Base-by-base conservation (phyloP, 1,140 invertebrate species). In the Antheraea mylitta region DNA sequence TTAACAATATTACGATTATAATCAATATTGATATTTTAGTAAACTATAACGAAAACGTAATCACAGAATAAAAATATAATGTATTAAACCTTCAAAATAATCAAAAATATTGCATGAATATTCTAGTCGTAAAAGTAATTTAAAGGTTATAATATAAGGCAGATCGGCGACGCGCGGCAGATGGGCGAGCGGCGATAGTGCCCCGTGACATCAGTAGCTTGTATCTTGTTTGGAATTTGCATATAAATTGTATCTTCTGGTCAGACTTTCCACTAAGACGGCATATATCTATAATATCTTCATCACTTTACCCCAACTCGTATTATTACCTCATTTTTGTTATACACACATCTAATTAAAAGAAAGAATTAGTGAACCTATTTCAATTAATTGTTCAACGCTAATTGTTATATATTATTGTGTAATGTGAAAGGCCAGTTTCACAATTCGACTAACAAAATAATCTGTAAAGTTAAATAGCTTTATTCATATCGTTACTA, bases 201-300 rank as follows among this genome's bases (percentile, higher is more conserved):
- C 77, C 72, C 76, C 67, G 69, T 75, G 76, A 75, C 85, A 85
- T 87, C 87, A 84, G 79, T 81, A 84, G 81, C 87, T 87, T 88
- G 87, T 90, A 89, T 90, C 89, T 90, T 89, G 79, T 81, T 78
- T 82, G 76, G 77, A 82, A 91, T 91, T 91, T 87, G 87, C 88
- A 89, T 91, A 90, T 91, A 91, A 89, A 91, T 91, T 90, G 87
- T 91, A 82, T 91, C 89, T 90, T 90, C 83, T 86, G 85, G 82
- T 88, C 88, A 86, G 81, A 85, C 77, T 79, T 73, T 76, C 82
- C 69, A 76, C 78, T 82, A 90, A 90, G 88, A 89, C 82, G 86
- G 88, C 86, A 88, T 82, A 79, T 86, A 85, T 88, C 83, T 78
- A 69, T 77, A 77, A 80, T 79, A 77, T 80, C 74, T 71, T 74